Conservation (phyloP, 2,888 invertebrate species). For the Torymus tubicola region DNA sequence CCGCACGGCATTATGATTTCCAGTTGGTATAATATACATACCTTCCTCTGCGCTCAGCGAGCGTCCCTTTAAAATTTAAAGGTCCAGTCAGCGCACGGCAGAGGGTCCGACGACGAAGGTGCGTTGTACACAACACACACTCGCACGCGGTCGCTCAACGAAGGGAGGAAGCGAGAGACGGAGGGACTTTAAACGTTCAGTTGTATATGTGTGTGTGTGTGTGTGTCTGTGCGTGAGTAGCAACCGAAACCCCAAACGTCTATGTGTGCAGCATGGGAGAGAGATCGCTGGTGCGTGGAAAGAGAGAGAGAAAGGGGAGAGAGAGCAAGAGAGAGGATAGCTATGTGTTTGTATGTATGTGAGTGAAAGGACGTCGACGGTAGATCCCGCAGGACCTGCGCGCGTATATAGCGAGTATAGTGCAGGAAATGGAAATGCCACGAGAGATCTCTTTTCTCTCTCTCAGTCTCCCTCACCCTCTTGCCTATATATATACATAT, state of each 20-base stretch:
- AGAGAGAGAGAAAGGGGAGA: conserved; percentile 1
- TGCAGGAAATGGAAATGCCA: conserved; percentile 61
- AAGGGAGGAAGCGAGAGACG: conserved; percentile 10
- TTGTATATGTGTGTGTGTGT: no score
- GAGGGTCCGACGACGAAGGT: conserved; percentile 11
- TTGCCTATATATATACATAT: no score
- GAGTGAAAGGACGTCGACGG: conserved; percentile 49
- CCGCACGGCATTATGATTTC: conserved; percentile 18
- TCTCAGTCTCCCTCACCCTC: not conserved
- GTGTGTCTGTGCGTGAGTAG: conserved; percentile 38
- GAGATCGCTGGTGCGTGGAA: not conserved
- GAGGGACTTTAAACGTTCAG: conserved; percentile 28
- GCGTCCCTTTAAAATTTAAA: conserved; percentile 67
- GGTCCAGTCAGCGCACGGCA: conserved; percentile 54
- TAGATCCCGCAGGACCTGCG: conserved; percentile 38
- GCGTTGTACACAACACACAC: no score
- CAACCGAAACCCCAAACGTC: conserved; percentile 1
- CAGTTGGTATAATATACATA: not conserved
- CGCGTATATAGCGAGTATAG: no score
- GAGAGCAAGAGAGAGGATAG: not conserved
- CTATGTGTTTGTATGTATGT: not conserved
- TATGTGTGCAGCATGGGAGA: no score
- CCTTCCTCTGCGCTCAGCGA: not conserved
- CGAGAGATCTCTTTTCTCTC: conserved; percentile 26
- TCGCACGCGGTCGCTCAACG: no score